Conservation (phyloP, 2,888 invertebrate species). For the Eupithecia abbreviata region DNA sequence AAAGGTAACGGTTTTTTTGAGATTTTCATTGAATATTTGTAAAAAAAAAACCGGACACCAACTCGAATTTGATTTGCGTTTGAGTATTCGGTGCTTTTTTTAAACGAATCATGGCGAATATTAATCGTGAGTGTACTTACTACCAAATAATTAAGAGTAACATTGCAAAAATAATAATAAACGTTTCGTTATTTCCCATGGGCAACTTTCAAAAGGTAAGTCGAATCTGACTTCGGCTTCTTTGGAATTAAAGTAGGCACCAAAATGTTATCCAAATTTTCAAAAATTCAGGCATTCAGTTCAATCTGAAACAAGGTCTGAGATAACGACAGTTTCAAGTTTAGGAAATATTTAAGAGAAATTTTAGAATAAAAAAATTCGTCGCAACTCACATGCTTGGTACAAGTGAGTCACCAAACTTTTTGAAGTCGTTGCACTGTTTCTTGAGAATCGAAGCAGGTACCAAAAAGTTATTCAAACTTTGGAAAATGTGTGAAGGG, state of each 20-base stretch:
- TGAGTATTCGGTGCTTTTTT: background rate
- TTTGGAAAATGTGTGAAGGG: background rate
- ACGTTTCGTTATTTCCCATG: background rate
- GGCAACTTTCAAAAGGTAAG: background rate
- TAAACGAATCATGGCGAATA: background rate
- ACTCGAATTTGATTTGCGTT: background rate
- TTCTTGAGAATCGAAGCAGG: background rate
- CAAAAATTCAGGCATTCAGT: too few species aligned
- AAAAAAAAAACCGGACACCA: background rate
- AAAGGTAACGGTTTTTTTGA: background rate
- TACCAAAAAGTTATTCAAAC: background rate
- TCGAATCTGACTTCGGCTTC: too few species aligned
- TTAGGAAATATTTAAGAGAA: too few species aligned
- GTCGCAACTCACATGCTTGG: background rate
- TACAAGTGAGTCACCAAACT: background rate
- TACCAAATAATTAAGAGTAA: too few species aligned
- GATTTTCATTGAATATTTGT: background rate
- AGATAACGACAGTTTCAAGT: too few species aligned
- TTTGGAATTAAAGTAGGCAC: too few species aligned
- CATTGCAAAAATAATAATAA: too few species aligned
- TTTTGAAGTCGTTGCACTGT: background rate
- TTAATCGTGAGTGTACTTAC: background rate
- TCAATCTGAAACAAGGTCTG: too few species aligned
- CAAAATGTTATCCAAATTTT: too few species aligned
- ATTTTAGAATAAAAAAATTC: background rate